Base-by-base conservation (phyloP, 2,888 invertebrate genomes). In the Luperina nickerlii region DNA sequence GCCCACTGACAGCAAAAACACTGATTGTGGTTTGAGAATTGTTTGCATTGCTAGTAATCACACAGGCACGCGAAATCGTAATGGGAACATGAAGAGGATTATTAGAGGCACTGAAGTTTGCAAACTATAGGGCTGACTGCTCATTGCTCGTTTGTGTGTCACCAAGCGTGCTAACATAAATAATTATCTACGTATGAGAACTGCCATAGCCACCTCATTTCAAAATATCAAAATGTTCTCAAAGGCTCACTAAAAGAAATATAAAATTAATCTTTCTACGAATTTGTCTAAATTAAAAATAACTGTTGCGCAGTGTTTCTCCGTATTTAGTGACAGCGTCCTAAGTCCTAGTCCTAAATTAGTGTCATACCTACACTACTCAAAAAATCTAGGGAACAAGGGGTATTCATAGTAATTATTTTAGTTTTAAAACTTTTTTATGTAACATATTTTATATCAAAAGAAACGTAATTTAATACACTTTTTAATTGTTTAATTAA, bases 1-100 rank as follows among this genome's bases (percentile, higher is more conserved):
- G 82, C 84, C 84, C 70, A 78, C 84, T 79, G 42, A 82, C 78
- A 81, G 86, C 87, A 88, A 90, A 90, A 90, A 89, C 90, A 88
- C 81, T 82, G 83, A 83, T 90, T 90, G 90, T 83, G 87, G 90
- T 89, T 85, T 78, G 71, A 72, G 81, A 84, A 88, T 85, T 87
- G 87, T 89, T 88, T 84, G 83, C 67, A 71, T 79, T 82, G 75
- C 76, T 67, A 65, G 82, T 82, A 83, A 85, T 85, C 78, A 79
- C 74, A 79, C 38, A 54, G 68, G 72, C 75, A 74, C 63, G 79
- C 69, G 78, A 85, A 88, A 80, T 74, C 15, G 73, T 70, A 76
- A 66, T 75, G 71, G 62, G 45, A 68, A 77, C 60, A 60, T 72
- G 68, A 78, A 65, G 68, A 77, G 51, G 67, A 82, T 68, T 81